Base-by-base conservation (phyloP, 2,113 vertebrate genomes). In the Toxotes chatareus region DNA sequence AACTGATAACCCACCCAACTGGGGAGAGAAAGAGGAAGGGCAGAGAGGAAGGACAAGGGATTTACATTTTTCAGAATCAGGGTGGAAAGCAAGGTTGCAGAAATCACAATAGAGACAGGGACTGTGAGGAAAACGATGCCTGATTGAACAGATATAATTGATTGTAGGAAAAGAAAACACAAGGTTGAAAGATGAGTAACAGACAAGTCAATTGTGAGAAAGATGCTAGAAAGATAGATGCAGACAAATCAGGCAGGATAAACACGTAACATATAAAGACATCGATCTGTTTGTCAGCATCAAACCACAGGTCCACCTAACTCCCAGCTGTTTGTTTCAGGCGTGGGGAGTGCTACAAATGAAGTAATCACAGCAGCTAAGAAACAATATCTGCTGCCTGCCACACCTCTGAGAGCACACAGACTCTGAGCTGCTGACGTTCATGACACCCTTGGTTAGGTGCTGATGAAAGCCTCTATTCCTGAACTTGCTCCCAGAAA, bases 1-100 rank as follows among this genome's bases (percentile, higher is more conserved):
- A 91, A 95, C 92, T 96, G 95, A 85, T 95, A 95, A 14, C 94
- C 94, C 71, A 95, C 94, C 91, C 93, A 96, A 27, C 95, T 95
- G 79, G 1, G 34, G 70, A 56, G 49, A 65, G 21, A 63, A 23
- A 61, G 55, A 8, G 31, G 55, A 13, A 60, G 44, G 23, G 14
- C 11, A 19, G 32, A 61, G 23, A 34, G 9, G 75, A 57, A 51
- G n/a, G 61, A 7, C 27, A 74, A 3, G 38, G n/a, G 66, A n/a
- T 59, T 64, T 27, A 47, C 17, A 61, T 55, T 40, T 59, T 46
- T 27, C 0, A 66, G 36, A 69, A 12, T 34, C 1, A 36, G 10
- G 19, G 27, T 3, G 9, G 14, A 7, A 19, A 17, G 40, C 12
- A 70, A 36, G 21, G 44, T 27, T 64, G 11, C 17, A 23, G 14